phyloP scores from a whole-genome alignment of 2,797 vertebrate species.

The Poecile montanus region DNA sequence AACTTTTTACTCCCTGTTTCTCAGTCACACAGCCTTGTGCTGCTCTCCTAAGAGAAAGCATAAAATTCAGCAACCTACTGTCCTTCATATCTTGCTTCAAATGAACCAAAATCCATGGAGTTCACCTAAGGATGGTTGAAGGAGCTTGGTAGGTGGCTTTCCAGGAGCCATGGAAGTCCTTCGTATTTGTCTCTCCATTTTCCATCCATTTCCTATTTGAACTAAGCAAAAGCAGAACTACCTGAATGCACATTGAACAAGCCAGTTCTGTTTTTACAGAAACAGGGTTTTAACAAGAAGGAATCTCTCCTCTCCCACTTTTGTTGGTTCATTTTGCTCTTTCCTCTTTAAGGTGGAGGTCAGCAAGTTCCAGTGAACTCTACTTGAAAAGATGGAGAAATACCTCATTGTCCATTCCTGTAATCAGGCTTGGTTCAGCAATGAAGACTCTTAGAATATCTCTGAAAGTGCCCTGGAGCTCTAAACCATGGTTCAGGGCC shows the following conservation, averaged over 20 bases:
- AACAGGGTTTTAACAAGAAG: neutral
- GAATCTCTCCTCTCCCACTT: neutral
- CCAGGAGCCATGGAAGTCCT: neutral
- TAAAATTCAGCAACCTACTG: neutral
- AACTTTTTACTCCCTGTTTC: neutral
- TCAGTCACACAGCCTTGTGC: neutral
- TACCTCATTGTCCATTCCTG: neutral
- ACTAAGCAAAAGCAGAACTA: constrained; percentile 27
- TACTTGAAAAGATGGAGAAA: neutral
- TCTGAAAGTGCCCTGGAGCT: neutral
- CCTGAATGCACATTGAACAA: neutral
- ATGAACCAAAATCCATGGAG: neutral
- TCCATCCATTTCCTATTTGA: neutral
- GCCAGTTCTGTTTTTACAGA: constrained; percentile 18
- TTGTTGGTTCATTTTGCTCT: neutral
- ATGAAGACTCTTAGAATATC: neutral
- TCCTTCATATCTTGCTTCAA: neutral
- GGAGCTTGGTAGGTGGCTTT: neutral
- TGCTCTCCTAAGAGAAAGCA: neutral
- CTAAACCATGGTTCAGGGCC: neutral
- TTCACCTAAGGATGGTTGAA: neutral
- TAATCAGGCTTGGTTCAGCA: neutral
- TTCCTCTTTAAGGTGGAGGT: neutral
- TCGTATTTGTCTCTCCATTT: neutral
- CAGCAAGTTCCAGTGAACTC: neutral